phyloP scores from a whole-genome alignment of 1,140 invertebrate species.

The Macrobrachium rosenbergii region DNA sequence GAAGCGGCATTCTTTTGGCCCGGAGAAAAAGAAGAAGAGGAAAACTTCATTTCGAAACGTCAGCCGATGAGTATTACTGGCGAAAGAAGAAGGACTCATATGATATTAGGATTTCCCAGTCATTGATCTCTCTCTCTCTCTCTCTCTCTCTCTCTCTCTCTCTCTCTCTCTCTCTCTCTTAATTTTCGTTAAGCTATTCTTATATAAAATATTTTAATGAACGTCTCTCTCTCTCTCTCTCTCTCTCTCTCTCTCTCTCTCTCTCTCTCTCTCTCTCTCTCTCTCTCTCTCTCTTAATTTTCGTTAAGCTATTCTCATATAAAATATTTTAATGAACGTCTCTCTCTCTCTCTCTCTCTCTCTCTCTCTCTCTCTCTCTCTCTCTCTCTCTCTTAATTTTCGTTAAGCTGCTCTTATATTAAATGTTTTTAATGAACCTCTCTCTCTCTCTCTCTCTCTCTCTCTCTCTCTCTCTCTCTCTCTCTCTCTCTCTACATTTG shows the following conservation, averaged over 20 bases:
- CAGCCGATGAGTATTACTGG: no score
- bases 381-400: background rate
- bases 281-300: background rate
- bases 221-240: background rate
- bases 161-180: slow-evolving; percentile 13
- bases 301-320: background rate
- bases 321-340: background rate
- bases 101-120: no score
- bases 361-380: slow-evolving; percentile 10
- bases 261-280: background rate
- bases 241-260: background rate
- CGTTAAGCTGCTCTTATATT: background rate
- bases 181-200: background rate
- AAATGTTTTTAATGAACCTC: no score
- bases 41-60: no score
- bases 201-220: background rate
- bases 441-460: slow-evolving; percentile 32
- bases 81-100: no score
- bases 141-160: background rate
- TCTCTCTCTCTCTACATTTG: slow-evolving; percentile 11
- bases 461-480: slow-evolving; percentile 37
- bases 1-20: no score
- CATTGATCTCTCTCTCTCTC: no score
- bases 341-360: slow-evolving; percentile 23
- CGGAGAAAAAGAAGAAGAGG: no score